These are phyloP conservation scores for Choreutis nemorana DNA, from an alignment of 2,888 invertebrate genomes.

Conservation along the genomic window DNA sequence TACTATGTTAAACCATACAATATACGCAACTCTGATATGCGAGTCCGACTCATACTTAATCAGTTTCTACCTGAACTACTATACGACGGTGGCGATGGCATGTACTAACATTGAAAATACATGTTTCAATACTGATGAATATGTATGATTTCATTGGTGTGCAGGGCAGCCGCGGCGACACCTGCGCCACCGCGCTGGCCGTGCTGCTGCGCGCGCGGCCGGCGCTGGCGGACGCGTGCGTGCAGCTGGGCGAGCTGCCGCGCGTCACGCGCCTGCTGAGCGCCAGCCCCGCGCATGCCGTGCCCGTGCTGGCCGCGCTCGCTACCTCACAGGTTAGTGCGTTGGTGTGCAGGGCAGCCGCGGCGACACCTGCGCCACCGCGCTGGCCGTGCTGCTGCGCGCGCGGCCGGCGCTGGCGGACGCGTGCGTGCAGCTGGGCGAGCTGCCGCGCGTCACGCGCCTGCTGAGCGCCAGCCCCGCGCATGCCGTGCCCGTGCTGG, in stretches of 20 bases:
- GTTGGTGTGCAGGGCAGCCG: slow-evolving; percentile 70
- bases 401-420: slow-evolving; percentile 90
- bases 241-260: slow-evolving; percentile 88
- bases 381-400: slow-evolving; percentile 82
- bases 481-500: background rate
- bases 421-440: slow-evolving; percentile 80
- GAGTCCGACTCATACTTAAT: too few relatives aligned
- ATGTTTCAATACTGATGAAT: background rate
- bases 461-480: background rate
- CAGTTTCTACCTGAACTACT: too few relatives aligned
- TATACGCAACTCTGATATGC: too few relatives aligned
- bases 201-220: slow-evolving; percentile 87
- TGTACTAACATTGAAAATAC: too few relatives aligned
- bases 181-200: slow-evolving; percentile 85
- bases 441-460: background rate
- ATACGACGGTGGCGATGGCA: too few relatives aligned
- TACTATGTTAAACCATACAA: too few relatives aligned
- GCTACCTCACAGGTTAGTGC: slow-evolving; percentile 77
- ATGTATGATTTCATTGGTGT: background rate
- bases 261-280: slow-evolving; percentile 79
- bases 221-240: slow-evolving; percentile 85
- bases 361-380: slow-evolving; percentile 83
- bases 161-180: slow-evolving; percentile 78
- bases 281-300: slow-evolving; percentile 77
- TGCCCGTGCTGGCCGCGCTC: slow-evolving; percentile 87